Conservation (phyloP, 2,113 vertebrate species). For the Sisor rabdophorus region DNA sequence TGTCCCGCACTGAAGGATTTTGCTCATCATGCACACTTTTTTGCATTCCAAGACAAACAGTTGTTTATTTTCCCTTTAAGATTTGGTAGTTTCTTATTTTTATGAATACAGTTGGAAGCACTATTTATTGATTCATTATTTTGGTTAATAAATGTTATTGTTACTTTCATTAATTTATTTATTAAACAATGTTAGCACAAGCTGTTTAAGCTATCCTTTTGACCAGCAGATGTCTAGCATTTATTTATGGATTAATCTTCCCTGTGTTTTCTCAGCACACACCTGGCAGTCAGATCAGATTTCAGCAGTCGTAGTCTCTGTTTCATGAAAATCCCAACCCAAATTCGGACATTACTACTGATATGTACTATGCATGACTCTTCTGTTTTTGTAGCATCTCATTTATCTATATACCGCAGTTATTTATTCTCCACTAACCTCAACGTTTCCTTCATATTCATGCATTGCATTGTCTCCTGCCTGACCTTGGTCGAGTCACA, state of each 20-base stretch:
- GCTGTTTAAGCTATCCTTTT: conserved; percentile 88
- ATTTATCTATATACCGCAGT: conserved; percentile 72
- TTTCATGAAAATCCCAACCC: conserved; percentile 79
- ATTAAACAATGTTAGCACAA: conserved; percentile 74
- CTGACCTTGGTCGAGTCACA: conserved; percentile 84
- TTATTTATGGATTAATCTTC: conserved; percentile 97
- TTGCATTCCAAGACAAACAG: conserved; percentile 88
- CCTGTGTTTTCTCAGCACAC: conserved; percentile 84
- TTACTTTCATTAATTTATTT: neutral
- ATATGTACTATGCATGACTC: conserved; percentile 13
- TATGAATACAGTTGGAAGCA: neutral
- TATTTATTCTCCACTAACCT: conserved; percentile 50
- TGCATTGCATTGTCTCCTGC: conserved; percentile 85
- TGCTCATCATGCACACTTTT: conserved; percentile 75
- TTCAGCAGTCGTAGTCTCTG: conserved; percentile 89
- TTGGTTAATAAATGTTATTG: neutral
- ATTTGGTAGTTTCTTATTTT: too few species aligned
- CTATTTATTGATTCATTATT: neutral
- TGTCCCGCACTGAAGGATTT: conserved; percentile 54
- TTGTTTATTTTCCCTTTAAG: conserved; percentile 61
- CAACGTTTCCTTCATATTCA: conserved; percentile 81
- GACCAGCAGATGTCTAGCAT: conserved; percentile 95
- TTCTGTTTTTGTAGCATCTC: conserved; percentile 82
- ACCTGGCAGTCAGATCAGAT: conserved; percentile 94
- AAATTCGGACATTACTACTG: conserved; percentile 27